A percentile compares a stretch with the other conserved stretches of the same genome.
Evolutionary conservation across 2,888 invertebrate genomes (phyloP).

Genomic region (Campopleginae sp.): DNA sequence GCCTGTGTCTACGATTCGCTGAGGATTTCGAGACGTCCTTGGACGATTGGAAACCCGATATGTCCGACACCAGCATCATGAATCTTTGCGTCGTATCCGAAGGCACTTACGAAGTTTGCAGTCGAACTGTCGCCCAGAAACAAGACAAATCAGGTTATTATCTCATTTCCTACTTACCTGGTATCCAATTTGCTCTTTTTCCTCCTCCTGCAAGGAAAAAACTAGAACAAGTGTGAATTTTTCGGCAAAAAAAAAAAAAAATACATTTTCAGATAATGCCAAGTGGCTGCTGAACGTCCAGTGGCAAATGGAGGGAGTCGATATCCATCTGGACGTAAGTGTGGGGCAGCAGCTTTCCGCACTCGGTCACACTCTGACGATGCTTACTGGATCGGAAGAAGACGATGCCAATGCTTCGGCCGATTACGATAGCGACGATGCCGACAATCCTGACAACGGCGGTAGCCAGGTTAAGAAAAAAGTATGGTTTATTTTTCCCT

Average conservation of each 20-base stretch:
- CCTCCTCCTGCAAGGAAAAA: too few species aligned
- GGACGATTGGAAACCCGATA: constrained; percentile 98
- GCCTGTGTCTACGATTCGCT: constrained; percentile 96
- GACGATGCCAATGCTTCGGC: constrained; percentile 90
- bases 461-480: constrained; percentile 83
- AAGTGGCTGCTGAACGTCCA: constrained; percentile 99
- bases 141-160: constrained; percentile 88
- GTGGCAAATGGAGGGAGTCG: constrained; percentile 99
- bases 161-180: background rate
- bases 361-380: constrained; percentile 97
- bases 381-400: constrained; percentile 96
- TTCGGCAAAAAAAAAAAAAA: too few species aligned
- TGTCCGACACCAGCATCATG: constrained; percentile 91
- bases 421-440: constrained; percentile 91
- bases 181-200: background rate
- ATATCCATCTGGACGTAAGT: constrained; percentile 97
- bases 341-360: constrained; percentile 98
- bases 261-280: constrained; percentile 90
- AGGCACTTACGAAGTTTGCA: constrained; percentile 99
- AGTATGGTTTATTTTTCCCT: constrained; percentile 77
- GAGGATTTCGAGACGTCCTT: constrained; percentile 98
- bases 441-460: constrained; percentile 87
- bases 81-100: constrained; percentile 99
- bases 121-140: constrained; percentile 95
- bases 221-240: too few species aligned